Conservation (phyloP, 1,140 invertebrate genomes). For the Matsumurasca onukii region DNA sequence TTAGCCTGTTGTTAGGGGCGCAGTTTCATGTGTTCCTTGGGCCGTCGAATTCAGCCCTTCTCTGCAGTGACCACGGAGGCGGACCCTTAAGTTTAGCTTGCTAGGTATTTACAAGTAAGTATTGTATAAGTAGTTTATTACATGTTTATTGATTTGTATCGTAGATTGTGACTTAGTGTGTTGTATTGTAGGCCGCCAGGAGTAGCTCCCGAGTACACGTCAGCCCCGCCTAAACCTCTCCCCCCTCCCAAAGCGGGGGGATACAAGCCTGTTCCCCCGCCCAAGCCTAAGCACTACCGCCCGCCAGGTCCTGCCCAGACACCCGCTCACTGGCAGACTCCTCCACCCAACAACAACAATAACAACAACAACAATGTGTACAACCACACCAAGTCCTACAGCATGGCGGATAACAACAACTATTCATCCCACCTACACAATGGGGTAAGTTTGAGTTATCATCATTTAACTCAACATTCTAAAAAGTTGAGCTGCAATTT, state of each 20-base stretch:
- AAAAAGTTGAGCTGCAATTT: too few species aligned
- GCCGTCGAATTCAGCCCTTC: too few species aligned
- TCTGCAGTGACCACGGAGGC: neutral
- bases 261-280: slow-evolving; percentile 88
- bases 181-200: slow-evolving; percentile 44
- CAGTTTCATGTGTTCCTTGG: too few species aligned
- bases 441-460: too few species aligned
- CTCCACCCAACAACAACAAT: slow-evolving; percentile 43
- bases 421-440: slow-evolving; percentile 52
- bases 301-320: slow-evolving; percentile 64
- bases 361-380: slow-evolving; percentile 45
- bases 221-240: slow-evolving; percentile 50
- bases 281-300: slow-evolving; percentile 88
- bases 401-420: slow-evolving; percentile 44
- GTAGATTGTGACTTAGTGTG: too few species aligned
- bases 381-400: slow-evolving; percentile 51
- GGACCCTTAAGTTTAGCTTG: neutral
- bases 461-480: too few species aligned
- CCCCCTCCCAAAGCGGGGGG: slow-evolving; percentile 49
- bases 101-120: neutral
- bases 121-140: neutral
- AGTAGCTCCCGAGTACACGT: slow-evolving; percentile 43
- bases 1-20: too few species aligned
- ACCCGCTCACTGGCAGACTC: slow-evolving; percentile 50
- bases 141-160: neutral